These are phyloP conservation scores for Lacerta agilis DNA, from an alignment of 2,797 vertebrate species.

Conservation along the genomic window DNA sequence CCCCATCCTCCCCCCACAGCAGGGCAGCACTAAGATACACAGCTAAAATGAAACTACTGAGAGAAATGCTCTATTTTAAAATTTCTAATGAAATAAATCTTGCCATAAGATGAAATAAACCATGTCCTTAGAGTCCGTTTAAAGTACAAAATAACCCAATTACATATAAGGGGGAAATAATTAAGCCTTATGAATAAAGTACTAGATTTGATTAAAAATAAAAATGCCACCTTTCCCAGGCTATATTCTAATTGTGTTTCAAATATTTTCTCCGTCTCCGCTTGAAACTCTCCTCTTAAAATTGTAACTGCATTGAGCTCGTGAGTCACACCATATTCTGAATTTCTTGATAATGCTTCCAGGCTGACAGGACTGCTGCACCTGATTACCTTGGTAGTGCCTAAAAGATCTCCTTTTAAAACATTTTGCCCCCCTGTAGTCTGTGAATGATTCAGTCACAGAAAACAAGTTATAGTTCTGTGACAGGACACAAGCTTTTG, in stretches of 20 bases:
- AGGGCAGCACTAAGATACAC: no score
- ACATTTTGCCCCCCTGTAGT: background rate
- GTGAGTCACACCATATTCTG: conserved; percentile 2
- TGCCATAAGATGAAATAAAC: background rate
- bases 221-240: background rate
- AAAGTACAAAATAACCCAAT: background rate
- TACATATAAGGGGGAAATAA: background rate
- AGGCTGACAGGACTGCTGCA: background rate
- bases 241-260: background rate
- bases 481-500: background rate
- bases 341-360: background rate
- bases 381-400: background rate
- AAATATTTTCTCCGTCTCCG: background rate
- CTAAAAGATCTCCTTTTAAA: background rate
- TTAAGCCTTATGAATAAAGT: background rate
- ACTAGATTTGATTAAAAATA: background rate
- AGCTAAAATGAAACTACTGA: background rate
- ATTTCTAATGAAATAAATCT: conserved; percentile 2
- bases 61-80: background rate
- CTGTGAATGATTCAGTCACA: background rate
- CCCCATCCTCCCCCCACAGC: no score
- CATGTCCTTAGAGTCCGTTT: background rate
- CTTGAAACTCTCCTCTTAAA: background rate
- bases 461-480: background rate
- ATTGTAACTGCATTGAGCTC: background rate